These are phyloP conservation scores for Oscheius myriophilus DNA, from an alignment of 2,888 invertebrate genomes.

Conservation along the genomic window DNA sequence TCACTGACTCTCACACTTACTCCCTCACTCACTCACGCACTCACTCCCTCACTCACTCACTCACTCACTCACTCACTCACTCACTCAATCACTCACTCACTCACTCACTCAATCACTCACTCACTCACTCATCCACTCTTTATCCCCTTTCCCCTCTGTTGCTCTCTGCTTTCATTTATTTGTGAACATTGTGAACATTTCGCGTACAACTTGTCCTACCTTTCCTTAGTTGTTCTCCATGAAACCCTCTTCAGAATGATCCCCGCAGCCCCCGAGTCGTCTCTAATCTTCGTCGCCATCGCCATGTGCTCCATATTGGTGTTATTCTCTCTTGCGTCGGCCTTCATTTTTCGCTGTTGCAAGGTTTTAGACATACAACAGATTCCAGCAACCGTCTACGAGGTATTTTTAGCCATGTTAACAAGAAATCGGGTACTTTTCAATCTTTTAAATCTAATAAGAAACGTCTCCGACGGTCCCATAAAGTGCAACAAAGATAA, in stretches of 20 bases:
- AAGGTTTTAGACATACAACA: constrained; percentile 42
- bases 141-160: no score
- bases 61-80: constrained; percentile 5
- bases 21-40: no score
- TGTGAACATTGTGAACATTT: background rate
- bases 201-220: background rate
- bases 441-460: no score
- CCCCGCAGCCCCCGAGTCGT: constrained; percentile 40
- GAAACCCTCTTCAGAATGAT: constrained; percentile 3
- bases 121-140: no score
- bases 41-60: no score
- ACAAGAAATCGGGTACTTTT: background rate
- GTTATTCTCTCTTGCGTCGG: constrained; percentile 48
- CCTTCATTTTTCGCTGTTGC: constrained; percentile 51
- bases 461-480: no score
- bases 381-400: constrained; percentile 42
- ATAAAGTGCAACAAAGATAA: no score
- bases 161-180: background rate
- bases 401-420: constrained; percentile 30
- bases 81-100: no score
- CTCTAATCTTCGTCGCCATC: constrained; percentile 48
- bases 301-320: constrained; percentile 50
- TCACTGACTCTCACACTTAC: background rate
- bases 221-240: background rate
- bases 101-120: no score